Evolutionary conservation across 2,888 invertebrate species (phyloP), one percentile per base, ranked within the genome.

Genomic region (Philopedon plagiatum): DNA sequence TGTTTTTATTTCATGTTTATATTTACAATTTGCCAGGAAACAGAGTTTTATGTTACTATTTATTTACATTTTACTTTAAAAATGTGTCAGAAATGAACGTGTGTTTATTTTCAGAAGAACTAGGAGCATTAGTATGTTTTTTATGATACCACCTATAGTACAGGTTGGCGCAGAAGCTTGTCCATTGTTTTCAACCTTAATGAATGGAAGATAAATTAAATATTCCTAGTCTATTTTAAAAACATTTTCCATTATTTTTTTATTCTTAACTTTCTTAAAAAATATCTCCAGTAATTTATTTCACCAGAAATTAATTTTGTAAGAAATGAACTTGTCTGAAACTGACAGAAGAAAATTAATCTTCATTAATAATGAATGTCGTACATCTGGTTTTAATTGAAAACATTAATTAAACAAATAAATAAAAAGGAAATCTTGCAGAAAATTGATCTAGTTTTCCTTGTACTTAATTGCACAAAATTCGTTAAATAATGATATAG

Each of bases 391-490:
- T 67, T 46, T 67, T 60, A 58, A 67, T 60, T 67, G 58, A 37
- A 21, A 26, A 49, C 37, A 51, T 67, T 49, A 67, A 67, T 67
- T 60, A 67, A 51, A 51, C 1, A 51, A 32, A 60, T 60, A 51
- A 41, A 26, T 19, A 39, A 32, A 49, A 49, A 51, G 23, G 60
- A 60, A 60, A 49, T 62, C 67, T 67, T 19, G 67, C 67, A 69
- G 62, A 69, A 69, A 69, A 62, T 61, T 51, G 68, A 21, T 39
- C 68, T 46, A 54, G 68, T 62, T 69, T 69, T 62, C 68, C 68
- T 69, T 69, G 68, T 69, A 39, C 68, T 56, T 51, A 69, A 69
- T 69, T 56, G 41, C 41, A 13, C 18, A 15, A 60, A 67, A 60
- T 49, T 58, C 15, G 15, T 49, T 49, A 23, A 54, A 39, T 67